These are phyloP conservation scores for Passerculus sandwichensis DNA, from an alignment of 2,797 vertebrate genomes.

Conservation along the genomic window DNA sequence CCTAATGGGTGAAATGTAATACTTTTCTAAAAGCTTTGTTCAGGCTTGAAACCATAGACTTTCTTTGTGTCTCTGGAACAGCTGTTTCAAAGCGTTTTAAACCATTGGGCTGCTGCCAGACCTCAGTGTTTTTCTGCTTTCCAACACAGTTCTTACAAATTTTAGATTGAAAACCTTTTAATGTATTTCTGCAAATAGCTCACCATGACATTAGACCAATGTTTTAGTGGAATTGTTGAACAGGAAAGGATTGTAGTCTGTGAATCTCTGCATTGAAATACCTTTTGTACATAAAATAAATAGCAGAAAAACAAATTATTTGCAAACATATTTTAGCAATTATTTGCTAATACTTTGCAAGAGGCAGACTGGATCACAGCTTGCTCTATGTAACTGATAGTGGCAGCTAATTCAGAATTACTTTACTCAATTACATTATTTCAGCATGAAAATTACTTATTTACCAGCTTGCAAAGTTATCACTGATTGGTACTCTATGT, in stretches of 20 bases:
- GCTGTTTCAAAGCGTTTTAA: slow-evolving; percentile 28
- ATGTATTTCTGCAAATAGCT: not conserved
- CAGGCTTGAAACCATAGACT: not conserved
- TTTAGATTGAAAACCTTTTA: not conserved
- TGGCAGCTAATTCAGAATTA: not conserved
- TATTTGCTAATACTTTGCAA: not conserved
- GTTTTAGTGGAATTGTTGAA: not conserved
- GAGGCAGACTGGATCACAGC: not conserved
- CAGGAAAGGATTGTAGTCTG: not conserved
- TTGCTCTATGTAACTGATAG: not conserved
- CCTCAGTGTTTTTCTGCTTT: not conserved
- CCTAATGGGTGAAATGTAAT: not conserved
- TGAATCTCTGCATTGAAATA: not conserved
- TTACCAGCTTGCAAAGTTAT: not conserved
- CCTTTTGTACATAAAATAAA: not conserved
- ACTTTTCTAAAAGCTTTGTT: not conserved
- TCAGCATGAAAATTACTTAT: not conserved
- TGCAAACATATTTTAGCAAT: not conserved
- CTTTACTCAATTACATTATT: not conserved
- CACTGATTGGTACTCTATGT: not conserved
- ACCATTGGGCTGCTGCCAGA: not conserved
- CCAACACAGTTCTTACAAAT: not conserved
- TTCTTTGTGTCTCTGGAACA: not conserved
- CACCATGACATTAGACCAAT: not conserved
- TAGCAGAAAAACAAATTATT: not conserved